Conservation (phyloP, 2,113 vertebrate species). For the Gorsachius goisagi region DNA sequence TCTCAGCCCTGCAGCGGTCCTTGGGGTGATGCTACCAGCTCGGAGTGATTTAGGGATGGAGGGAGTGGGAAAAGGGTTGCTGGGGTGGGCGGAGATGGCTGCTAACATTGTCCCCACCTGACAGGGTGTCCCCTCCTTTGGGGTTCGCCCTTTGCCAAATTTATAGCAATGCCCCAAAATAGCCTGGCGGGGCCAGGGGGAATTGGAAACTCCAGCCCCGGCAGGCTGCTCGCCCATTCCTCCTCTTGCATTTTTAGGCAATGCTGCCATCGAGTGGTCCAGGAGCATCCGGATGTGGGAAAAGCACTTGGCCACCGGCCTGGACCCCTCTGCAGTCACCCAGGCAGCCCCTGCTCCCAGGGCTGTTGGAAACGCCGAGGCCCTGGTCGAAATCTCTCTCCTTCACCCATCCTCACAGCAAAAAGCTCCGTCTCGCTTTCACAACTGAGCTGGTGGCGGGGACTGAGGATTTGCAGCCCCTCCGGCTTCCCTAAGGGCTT, state of each 20-base stretch:
- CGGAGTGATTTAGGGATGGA: background rate
- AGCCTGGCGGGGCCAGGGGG: accelerated
- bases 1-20: background rate
- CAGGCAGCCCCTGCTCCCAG: background rate
- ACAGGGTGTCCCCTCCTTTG: background rate
- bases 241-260: background rate
- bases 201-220: background rate
- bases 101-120: accelerated
- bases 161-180: background rate
- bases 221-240: background rate
- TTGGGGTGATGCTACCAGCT: background rate
- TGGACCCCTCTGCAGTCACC: background rate
- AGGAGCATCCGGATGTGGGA: background rate
- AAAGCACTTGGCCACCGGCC: background rate
- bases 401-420: accelerated
- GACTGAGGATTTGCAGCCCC: background rate
- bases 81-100: background rate
- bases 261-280: constrained; percentile 34
- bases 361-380: background rate
- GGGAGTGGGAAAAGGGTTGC: background rate
- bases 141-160: background rate
- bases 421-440: background rate
- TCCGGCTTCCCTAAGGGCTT: background rate
- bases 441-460: accelerated
- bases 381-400: background rate